These are phyloP conservation scores for Dipodomys ordii DNA, from an alignment of 2,113 vertebrate species.

Conservation along the genomic window DNA sequence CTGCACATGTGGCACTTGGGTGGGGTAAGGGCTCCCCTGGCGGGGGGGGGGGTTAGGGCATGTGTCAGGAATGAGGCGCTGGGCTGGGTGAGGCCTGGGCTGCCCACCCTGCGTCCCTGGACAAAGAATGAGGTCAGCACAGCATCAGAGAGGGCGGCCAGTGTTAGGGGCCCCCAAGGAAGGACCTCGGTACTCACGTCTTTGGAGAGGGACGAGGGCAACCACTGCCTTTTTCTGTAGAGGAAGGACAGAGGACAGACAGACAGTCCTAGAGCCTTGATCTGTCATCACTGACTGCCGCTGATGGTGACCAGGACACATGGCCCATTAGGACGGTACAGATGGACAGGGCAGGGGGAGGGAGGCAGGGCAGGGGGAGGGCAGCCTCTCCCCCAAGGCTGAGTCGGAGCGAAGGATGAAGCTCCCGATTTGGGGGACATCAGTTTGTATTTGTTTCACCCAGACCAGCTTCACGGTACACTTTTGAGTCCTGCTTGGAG, in stretches of 20 bases:
- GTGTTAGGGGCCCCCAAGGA: fast-evolving
- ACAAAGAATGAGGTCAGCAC: neutral
- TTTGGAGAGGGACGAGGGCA: neutral
- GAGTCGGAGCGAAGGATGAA: neutral
- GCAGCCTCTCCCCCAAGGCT: neutral
- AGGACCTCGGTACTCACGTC: neutral
- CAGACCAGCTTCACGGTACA: neutral
- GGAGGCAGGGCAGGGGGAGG: neutral
- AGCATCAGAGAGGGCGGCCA: neutral
- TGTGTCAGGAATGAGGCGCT: neutral
- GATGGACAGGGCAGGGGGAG: fast-evolving
- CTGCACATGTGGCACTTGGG: neutral
- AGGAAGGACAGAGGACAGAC: neutral
- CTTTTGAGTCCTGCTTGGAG: neutral
- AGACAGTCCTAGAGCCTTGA: neutral
- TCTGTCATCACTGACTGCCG: neutral
- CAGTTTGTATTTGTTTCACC: neutral
- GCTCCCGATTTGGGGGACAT: neutral
- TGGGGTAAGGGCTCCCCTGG: neutral
- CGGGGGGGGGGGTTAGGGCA: neutral
- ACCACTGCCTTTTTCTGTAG: neutral
- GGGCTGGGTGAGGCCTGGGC: neutral
- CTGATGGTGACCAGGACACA: too few relatives aligned
- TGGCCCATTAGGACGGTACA: too few relatives aligned
- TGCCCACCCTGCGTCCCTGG: neutral